Conservation (phyloP, 2,888 invertebrate species). For the Therioaphis trifolii region DNA sequence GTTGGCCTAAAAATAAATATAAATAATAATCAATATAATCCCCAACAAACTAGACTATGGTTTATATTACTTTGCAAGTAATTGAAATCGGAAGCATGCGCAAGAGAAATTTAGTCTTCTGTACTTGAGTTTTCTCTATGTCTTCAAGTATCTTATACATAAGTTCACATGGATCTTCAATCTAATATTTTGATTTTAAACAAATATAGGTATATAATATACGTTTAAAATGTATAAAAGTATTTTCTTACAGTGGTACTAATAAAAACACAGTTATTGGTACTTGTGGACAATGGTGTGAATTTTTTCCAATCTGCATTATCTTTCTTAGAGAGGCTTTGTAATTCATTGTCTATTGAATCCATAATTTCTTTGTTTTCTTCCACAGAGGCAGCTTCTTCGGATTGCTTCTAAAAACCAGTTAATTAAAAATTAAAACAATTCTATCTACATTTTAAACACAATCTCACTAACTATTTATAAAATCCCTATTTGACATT, state of each 20-base stretch:
- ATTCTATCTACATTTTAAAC: too few relatives aligned
- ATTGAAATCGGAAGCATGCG: constrained; percentile 84
- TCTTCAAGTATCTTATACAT: constrained; percentile 80
- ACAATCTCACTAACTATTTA: too few relatives aligned
- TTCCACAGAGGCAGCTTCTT: neutral
- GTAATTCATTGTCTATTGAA: constrained; percentile 36
- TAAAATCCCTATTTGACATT: too few relatives aligned
- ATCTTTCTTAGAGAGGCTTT: constrained; percentile 37
- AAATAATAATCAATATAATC: too few relatives aligned
- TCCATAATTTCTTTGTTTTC: constrained; percentile 43
- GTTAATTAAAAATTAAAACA: neutral
- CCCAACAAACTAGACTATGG: neutral
- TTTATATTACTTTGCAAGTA: constrained; percentile 75
- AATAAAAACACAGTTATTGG: constrained; percentile 88
- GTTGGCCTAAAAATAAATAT: constrained; percentile 73
- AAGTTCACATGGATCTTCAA: constrained; percentile 80
- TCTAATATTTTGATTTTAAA: constrained; percentile 65
- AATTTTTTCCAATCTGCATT: constrained; percentile 57
- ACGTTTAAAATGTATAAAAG: neutral
- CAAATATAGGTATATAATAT: neutral
- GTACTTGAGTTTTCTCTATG: constrained; percentile 75
- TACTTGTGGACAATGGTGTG: constrained; percentile 77
- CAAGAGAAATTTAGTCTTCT: constrained; percentile 81
- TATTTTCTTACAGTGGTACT: constrained; percentile 73
- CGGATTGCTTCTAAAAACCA: constrained; percentile 16